Evolutionary conservation across 2,797 vertebrate species (phyloP), one percentile per base, ranked within the genome.

Genomic region (Argentina silus): DNA sequence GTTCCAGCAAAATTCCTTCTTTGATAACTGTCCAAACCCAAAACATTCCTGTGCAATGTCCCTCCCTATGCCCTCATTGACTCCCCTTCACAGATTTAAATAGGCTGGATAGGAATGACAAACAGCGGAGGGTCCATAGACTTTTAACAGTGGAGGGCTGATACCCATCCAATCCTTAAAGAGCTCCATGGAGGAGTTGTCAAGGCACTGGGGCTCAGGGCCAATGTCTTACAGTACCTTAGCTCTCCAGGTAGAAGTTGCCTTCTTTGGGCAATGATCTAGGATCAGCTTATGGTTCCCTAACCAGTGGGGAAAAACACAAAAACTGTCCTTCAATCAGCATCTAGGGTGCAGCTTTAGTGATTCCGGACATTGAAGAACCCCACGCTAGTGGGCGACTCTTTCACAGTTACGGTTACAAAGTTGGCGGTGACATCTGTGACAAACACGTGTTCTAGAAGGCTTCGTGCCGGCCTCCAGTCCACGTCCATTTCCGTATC

Each of bases 391-490:
- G 97, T 98, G 1, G 96, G 96, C 0, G 96, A 97, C 87, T 98
- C 97, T 85, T 98, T 98, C 83, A 98, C 97, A 0, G 97, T 98
- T 82, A 98, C 97, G 0, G 97, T 98, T 87, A 98, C 93, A 83
- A 97, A 94, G 90, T 98, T 97, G 65, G 97, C 97, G 0, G 97
- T 98, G 89, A 98, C 96, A 0, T 98, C 96, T 0, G 97, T 98
- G 91, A 98, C 97, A 10, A 97, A 98, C 68, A 98, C 97, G 0
- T 98, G 96, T 80, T 98, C 96, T 0, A 98, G 92, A 74, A 97
- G 93, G 90, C 92, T 95, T 63, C 95, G 92, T 0, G 96, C 80
- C 6, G 97, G 97, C 69, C 96, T 94, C 97, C 97, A 98, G 84
- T 92, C 89, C 0, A 88, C 88, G 19, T 92, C 91, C 0, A 80